Evolutionary conservation across 1,140 invertebrate species (phyloP), one percentile per base, ranked within the genome.

Genomic region (Thalassaphorura encarpata): DNA sequence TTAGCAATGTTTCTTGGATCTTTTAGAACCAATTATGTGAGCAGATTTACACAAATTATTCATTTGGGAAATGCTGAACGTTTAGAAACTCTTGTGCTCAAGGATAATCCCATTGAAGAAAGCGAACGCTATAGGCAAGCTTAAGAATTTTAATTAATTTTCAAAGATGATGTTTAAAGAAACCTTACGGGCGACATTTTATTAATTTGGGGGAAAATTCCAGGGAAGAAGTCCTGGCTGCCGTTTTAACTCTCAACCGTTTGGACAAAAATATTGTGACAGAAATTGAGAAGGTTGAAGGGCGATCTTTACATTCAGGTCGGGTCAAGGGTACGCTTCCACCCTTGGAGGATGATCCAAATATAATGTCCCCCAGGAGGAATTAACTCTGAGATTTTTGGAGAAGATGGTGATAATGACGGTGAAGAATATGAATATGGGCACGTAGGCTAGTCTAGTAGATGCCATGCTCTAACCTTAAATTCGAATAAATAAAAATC

Each of bases 121-220:
- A 42, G 50, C 16, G 49, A 36, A 31, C n/a, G 40, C 15, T 58
- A 58, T 41, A 52, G 45, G 56, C 52, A 52, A 43, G 24, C 13
- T 18, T n/a, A n/a, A n/a, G n/a, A n/a, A n/a, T n/a, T n/a, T n/a
- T n/a, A n/a, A n/a, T n/a, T n/a, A n/a, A n/a, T n/a, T 54, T 15
- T 18, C 18, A 8, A 8, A n/a, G 42, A 18, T 36, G 11, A n/a
- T 11, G 33, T 11, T n/a, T 36, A n/a, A 36, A 11, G 33, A 11
- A 11, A 36, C n/a, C 33, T 11, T 36, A 11, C 33, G 11, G 11
- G n/a, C 33, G 33, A 11, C 11, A 36, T 11, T 36, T 11, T n/a
- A 11, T 36, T 36, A 36, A 11, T 11, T 36, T 36, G 33, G n/a
- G n/a, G n/a, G n/a, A n/a, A n/a, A n/a, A n/a, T 36, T 36, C 11